These are phyloP conservation scores for Creontiades dilutus DNA, from an alignment of 2,888 invertebrate genomes.

Conservation along the genomic window DNA sequence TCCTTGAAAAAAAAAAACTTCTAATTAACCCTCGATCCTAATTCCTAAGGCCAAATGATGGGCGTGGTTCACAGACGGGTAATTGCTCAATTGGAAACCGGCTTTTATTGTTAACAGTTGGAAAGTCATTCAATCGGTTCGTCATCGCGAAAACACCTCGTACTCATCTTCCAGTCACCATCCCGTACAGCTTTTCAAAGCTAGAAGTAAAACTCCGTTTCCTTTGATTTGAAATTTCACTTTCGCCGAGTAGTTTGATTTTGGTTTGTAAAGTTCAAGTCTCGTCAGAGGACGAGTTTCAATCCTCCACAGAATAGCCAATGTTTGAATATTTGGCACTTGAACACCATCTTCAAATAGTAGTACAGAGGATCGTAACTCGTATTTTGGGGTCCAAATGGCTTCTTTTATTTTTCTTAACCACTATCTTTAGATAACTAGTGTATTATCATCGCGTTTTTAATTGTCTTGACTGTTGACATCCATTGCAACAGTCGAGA, in stretches of 20 bases:
- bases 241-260: not conserved
- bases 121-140: slow-evolving; percentile 22
- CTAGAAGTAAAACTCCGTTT: not conserved
- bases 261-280: no score
- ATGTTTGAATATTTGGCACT: no score
- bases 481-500: no score
- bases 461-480: no score
- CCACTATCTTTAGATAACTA: no score
- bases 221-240: slow-evolving; percentile 11
- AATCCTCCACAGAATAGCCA: no score
- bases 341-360: no score
- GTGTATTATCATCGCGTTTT: no score
- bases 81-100: slow-evolving; percentile 36
- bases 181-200: not conserved
- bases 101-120: slow-evolving; percentile 14
- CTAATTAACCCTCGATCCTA: slow-evolving; percentile 28
- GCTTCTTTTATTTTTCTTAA: no score
- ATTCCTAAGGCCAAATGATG: not conserved
- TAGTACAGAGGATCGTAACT: no score
- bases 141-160: slow-evolving; percentile 8
- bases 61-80: not conserved
- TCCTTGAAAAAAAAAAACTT: not conserved
- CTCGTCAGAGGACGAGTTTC: no score
- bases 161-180: not conserved
- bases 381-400: no score